These are phyloP conservation scores for Cydia pomonella DNA, from an alignment of 1,140 invertebrate genomes.

Conservation along the genomic window DNA sequence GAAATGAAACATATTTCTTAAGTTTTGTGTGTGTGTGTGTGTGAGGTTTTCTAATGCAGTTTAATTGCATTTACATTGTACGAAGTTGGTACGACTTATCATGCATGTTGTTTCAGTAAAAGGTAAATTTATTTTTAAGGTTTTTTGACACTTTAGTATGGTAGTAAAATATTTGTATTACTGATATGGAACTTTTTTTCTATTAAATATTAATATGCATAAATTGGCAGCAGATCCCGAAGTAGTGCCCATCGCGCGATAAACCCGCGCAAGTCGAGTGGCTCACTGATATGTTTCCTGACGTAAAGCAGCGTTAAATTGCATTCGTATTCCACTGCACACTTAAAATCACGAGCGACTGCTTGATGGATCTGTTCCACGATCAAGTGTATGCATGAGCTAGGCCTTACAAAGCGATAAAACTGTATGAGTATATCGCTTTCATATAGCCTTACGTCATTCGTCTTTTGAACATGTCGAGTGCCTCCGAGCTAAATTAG, in stretches of 20 bases:
- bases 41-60: too few relatives aligned
- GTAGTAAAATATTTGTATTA: too few relatives aligned
- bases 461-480: neutral
- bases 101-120: too few relatives aligned
- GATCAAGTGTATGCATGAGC: constrained; percentile 23
- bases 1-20: too few relatives aligned
- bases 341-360: constrained; percentile 26
- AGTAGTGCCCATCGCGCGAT: neutral
- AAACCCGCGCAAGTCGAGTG: constrained; percentile 21
- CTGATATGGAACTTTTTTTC: too few relatives aligned
- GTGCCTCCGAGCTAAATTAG: constrained; percentile 21
- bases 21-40: too few relatives aligned
- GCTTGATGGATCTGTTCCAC: constrained; percentile 22
- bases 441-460: neutral
- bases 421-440: neutral
- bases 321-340: constrained; percentile 26
- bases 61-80: too few relatives aligned
- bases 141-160: too few relatives aligned
- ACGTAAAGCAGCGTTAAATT: constrained; percentile 27
- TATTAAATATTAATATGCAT: too few relatives aligned
- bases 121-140: too few relatives aligned
- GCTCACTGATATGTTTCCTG: constrained; percentile 7
- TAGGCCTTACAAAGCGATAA: neutral
- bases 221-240: neutral
- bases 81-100: too few relatives aligned